Evolutionary conservation across 2,888 invertebrate genomes (phyloP), one percentile per base, ranked within the genome.

Genomic region (Gonocerus acuteangulatus): DNA sequence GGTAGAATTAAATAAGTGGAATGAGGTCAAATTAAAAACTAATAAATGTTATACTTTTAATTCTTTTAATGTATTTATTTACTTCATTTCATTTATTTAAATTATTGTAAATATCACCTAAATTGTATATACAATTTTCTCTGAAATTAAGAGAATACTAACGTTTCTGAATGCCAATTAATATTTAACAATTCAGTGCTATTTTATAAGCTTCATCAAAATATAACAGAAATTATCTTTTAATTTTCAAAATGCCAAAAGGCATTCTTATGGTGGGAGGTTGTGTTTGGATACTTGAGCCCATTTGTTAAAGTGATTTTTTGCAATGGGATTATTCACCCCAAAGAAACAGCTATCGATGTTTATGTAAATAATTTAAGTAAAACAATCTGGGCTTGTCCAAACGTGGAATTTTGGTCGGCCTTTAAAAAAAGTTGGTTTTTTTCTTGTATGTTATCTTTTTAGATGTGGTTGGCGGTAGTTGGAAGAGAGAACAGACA

Each of bases 401-500:
- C 49, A 18, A 51, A 18, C 19, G 18, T 32, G 13, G 54, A 34
- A 19, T 32, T 36, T 19, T 19, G 16, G 16, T 42, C 22, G 54
- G 54, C 21, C 2, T 22, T 42, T 22, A 16, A 57, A 45, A 27
- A 27, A 23, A 60, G 23, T 36, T 22, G 18, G 48, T 23, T 19
- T 19, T 49, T 62, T 58, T 61, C 48, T 61, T 56, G 61, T n/a
- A n/a, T n/a, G 61, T 62, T 65, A 36, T 62, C 18, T 48, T 47
- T 62, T 57, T 65, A 65, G 65, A 65, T 65, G 65, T 65, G 65
- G 65, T 63, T 65, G 65, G 65, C 65, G 65, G 63, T 65, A 65
- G 62, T 62, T 48, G 32, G 48, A 27, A 61, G 59, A 54, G 61
- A 45, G 45, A 19, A 42, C 49, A 39, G 58, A 58, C 34, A 56